Evolutionary conservation across 2,113 vertebrate species (phyloP).

Genomic region (Xerus inauris): DNA sequence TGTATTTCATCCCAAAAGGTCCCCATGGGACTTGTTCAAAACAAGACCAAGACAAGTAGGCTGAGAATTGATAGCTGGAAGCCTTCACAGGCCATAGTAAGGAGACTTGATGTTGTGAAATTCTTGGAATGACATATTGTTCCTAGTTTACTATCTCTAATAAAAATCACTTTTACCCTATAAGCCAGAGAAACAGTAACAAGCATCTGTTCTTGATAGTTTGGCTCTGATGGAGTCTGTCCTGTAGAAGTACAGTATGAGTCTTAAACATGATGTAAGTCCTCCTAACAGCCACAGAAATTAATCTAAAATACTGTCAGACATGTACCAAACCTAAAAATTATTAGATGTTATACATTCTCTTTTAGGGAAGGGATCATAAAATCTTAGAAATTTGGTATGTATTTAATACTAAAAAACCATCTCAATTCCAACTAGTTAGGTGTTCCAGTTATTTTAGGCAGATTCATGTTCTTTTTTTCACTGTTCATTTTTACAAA

Average conservation of each 20-base stretch:
- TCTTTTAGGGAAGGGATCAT: not conserved
- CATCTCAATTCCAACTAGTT: not conserved
- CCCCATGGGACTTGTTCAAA: not conserved
- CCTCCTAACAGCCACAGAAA: not conserved
- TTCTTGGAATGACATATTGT: too few relatives aligned
- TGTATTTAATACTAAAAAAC: not conserved
- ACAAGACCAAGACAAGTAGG: not conserved
- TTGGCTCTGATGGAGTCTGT: not conserved
- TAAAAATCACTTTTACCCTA: too few relatives aligned
- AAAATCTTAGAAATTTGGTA: not conserved
- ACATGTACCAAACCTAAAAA: not conserved
- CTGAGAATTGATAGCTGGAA: not conserved
- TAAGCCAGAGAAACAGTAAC: too few relatives aligned
- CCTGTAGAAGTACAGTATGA: not conserved
- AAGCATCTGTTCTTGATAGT: too few relatives aligned
- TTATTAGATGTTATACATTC: not conserved
- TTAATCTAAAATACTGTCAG: not conserved
- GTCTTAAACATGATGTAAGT: not conserved
- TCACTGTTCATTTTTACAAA: not conserved
- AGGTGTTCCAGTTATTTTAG: not conserved
- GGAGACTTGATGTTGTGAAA: not conserved
- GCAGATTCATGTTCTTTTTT: not conserved
- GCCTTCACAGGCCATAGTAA: not conserved
- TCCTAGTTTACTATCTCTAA: too few relatives aligned
- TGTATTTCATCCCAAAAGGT: not conserved